Evolutionary conservation across 1,140 invertebrate genomes (phyloP), one percentile per base, ranked within the genome.

Genomic region (Alviniconcha marisindica): DNA sequence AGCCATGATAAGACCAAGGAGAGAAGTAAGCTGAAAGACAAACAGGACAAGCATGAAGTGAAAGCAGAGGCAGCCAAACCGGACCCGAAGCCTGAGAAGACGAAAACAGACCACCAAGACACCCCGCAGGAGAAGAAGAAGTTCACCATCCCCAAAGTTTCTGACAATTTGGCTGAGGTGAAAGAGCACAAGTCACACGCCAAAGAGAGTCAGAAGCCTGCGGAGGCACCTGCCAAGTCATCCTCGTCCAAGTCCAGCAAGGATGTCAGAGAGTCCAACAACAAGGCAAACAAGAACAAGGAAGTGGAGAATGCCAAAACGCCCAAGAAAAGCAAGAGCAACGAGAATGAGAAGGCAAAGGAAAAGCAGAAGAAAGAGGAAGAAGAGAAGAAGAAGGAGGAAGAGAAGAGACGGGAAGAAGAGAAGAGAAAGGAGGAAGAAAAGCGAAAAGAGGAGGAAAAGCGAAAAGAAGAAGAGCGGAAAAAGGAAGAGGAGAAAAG

Each of bases 51-150:
- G 33, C 73, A 66, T 7, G 81, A 83, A 56, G 69, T 74, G 24
- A 83, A 85, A 28, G 44, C 24, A 33, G 38, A 36, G 24, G 82
- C 77, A 15, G 73, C 76, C 21, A 85, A 85, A 78, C 42, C 24
- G n/a, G 92, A 82, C 93, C 92, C 83, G 92, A 93, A 83, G 36
- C 77, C 77, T 38, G 77, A 82, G 31, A 84, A 82, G 31, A 10
- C 18, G 1, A 84, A 84, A 79, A 28, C 79, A 51, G 40, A 83
- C 69, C 15, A 83, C 31, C 21, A 73, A 71, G 38, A 51, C 31
- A 40, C 31, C 21, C 33, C 0, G 33, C 28, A 76, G 54, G 48
- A 91, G 86, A 66, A 85, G 87, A 66, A 85, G 48, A 86, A 90
- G 71, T 77, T 86, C 7, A 85, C 69, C n/a, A 73, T 38, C 28